These are phyloP conservation scores for Tachysurus vachellii DNA, from an alignment of 2,113 vertebrate species.

Conservation along the genomic window DNA sequence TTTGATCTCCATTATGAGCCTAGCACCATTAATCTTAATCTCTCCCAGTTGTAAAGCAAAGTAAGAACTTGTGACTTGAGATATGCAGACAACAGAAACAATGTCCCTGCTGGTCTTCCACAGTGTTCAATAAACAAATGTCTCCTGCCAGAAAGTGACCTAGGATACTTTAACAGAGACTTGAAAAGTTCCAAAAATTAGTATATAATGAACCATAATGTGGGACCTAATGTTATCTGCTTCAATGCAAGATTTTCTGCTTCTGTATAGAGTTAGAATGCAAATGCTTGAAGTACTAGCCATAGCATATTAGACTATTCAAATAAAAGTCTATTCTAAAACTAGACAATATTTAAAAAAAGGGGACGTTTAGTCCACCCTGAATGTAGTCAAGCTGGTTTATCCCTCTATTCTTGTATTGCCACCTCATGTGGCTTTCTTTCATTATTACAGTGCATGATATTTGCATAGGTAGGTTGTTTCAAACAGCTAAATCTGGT, in stretches of 20 bases:
- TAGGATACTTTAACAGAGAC: constrained; percentile 46
- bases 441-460: constrained; percentile 77
- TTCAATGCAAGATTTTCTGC: constrained; percentile 89
- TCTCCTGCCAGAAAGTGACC: constrained; percentile 46
- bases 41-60: constrained; percentile 26
- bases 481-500: constrained; percentile 76
- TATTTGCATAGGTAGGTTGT: constrained; percentile 81
- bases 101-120: constrained; percentile 39
- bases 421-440: constrained; percentile 81
- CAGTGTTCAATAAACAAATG: constrained; percentile 11
- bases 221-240: constrained; percentile 89
- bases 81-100: constrained; percentile 26
- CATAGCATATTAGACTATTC: constrained; percentile 86
- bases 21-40: constrained; percentile 52
- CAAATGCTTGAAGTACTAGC: constrained; percentile 88
- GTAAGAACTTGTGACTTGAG: constrained; percentile 47
- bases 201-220: constrained; percentile 88
- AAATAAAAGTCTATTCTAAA: constrained; percentile 79
- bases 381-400: constrained; percentile 82
- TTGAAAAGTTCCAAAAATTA: constrained; percentile 70
- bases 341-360: background rate
- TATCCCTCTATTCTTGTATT: constrained; percentile 76
- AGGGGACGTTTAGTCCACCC: constrained; percentile 84
- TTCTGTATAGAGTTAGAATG: constrained; percentile 89
- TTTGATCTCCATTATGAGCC: constrained; percentile 63